Evolutionary conservation across 2,113 vertebrate species (phyloP).

Genomic region (Sceloporus tristichus): DNA sequence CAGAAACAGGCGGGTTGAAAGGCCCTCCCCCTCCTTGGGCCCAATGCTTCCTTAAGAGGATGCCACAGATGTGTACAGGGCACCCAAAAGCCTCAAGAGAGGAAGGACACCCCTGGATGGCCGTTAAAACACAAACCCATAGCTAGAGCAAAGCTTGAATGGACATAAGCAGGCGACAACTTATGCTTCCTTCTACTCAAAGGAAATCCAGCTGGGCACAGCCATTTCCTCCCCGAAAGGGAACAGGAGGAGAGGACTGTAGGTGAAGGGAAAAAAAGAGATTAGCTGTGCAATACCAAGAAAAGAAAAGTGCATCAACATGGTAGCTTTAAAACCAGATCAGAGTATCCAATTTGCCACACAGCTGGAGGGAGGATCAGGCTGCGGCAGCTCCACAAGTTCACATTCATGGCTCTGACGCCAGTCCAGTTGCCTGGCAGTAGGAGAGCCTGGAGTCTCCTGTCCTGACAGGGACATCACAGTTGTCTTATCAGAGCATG

Average conservation of each 20-base stretch:
- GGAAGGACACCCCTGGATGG: constrained; percentile 22
- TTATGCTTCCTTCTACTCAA: constrained; percentile 58
- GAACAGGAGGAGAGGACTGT: constrained; percentile 61
- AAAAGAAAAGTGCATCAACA: constrained; percentile 77
- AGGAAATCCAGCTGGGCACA: constrained; percentile 55
- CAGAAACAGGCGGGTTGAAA: constrained; percentile 13
- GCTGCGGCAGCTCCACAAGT: constrained; percentile 66
- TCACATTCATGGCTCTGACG: constrained; percentile 75
- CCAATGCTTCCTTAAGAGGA: constrained; percentile 38
- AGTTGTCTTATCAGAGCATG: constrained; percentile 71
- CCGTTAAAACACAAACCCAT: constrained; percentile 44
- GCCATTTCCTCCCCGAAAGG: constrained; percentile 54
- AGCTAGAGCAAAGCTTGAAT: constrained; percentile 47
- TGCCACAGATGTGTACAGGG: constrained; percentile 3
- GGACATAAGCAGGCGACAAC: constrained; percentile 65
- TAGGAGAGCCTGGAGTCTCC: constrained; percentile 72
- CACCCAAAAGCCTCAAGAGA: constrained; percentile 30
- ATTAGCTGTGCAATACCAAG: constrained; percentile 72
- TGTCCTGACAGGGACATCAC: constrained; percentile 73
- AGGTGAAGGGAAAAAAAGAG: constrained; percentile 69
- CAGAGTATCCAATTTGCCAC: constrained; percentile 73
- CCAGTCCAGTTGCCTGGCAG: constrained; percentile 69
- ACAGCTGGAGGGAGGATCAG: constrained; percentile 66
- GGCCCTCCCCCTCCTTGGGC: constrained; percentile 40
- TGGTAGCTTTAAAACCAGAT: constrained; percentile 77